Base-by-base conservation (phyloP, 2,113 vertebrate species). In the Bubo blakistoni region DNA sequence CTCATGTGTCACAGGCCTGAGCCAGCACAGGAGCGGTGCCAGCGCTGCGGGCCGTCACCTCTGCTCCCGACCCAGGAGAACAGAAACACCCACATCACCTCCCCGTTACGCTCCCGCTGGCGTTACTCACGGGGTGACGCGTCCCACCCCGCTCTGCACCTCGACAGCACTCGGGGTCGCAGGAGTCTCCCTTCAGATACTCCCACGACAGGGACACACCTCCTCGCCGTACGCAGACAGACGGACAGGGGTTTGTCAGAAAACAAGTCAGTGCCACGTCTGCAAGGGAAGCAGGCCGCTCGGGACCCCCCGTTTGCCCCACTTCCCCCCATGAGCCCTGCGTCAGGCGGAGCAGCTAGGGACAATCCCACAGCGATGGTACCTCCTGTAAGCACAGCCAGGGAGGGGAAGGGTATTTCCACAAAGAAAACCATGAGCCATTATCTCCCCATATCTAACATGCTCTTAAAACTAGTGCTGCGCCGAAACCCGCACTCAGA, bases 1-100 rank as follows among this genome's bases (percentile, higher is more conserved):
- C 77, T 96, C 76, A 0, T 86, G 91, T 95, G 94, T 97, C 94
- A 83, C 88, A 47, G 95, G 49, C 79, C 85, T 47, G 81, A 92
- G 92, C 94, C 95, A 94, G 94, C 74, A 32, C 85, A 30, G 90
- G 90, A 92, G 36, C 2, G 1, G 81, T 83, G 95, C 96, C 95
- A 96, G 69, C 19, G 1, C 70, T 40, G 79, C 9, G 2, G 54
- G 77, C 85, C 7, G 32, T 86, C 91, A 95, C 87, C 93, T 95
- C 84, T 2, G 17, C 51, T 72, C 47, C 69, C 0, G 8, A 63
- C 27, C 79, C 91, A 57, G 0, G 1, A 67, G 44, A 65, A 69
- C 14, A 42, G 25, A 26, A 82, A 44, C 78, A 27, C 49, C 73
- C 78, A 25, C 62, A 2, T 3, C 32, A 27, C 34, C 86, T 69